Evolutionary conservation across 1,140 invertebrate species (phyloP), one percentile per base, ranked within the genome.

Genomic region (Temnothorax longispinosus): DNA sequence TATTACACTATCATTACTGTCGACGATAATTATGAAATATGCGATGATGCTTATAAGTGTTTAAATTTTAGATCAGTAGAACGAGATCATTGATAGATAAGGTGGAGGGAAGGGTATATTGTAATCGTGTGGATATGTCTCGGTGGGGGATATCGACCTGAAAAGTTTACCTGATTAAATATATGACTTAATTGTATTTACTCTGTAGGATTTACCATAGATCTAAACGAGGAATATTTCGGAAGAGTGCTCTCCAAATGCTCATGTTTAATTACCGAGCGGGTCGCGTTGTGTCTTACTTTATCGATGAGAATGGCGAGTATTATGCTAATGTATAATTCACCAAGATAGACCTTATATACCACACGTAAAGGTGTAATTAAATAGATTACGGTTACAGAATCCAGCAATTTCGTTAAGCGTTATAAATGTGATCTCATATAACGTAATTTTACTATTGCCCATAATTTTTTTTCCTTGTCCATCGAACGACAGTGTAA

Each of bases 111-210:
- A 75, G 91, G 80, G 86, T 88, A 65, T 87, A 72, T 85, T 86
- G 74, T 86, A 91, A 86, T 90, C 85, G 86, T 89, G 72, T 75
- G 89, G 13, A 87, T 85, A 76, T 90, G 72, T 90, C 92, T 92
- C 88, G 90, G 87, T 85, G 87, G 92, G 94, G 94, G 94, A 93
- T 92, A 93, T 91, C 87, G 87, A 92, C 94, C 94, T 95, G 94
- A 95, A 95, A 94, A 94, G 94, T 95, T 94, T 95, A 95, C 94
- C 94, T 95, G 94, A 95, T 95, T 95, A 95, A 95, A 95, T 95
- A 94, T 95, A 95, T 95, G 94, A 93, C 93, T 95, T 95, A 95
- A 95, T 95, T 95, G 92, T 95, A 94, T 94, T 94, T 95, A 94
- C 93, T 94, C 93, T 94, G 93, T 94, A 95, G 94, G 94, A 94